Percentiles rank a stretch among this genome's conserved stretches.
Evolutionary conservation across 1,140 invertebrate species (phyloP).

Genomic region (Delia radicum): DNA sequence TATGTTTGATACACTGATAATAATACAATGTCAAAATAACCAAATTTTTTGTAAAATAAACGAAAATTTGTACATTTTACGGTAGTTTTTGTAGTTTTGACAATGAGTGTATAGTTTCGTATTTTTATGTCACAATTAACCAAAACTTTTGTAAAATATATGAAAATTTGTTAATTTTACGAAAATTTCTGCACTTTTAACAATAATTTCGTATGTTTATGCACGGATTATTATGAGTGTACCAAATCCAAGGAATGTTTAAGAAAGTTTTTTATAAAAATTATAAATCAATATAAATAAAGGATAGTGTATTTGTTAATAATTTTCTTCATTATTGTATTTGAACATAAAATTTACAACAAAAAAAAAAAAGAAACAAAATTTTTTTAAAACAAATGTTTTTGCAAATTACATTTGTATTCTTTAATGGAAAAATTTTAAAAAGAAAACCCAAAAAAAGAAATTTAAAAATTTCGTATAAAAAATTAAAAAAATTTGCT

Average conservation of each 20-base stretch:
- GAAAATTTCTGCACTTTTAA: too few relatives aligned
- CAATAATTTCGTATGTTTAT: too few relatives aligned
- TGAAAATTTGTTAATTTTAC: too few relatives aligned
- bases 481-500: not conserved
- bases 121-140: too few relatives aligned
- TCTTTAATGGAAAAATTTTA: not conserved
- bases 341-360: not conserved
- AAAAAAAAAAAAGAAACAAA: not conserved
- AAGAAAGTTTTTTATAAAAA: too few relatives aligned
- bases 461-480: not conserved
- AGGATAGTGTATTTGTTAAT: not conserved
- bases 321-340: constrained; percentile 15
- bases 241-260: too few relatives aligned
- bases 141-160: not conserved
- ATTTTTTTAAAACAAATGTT: not conserved
- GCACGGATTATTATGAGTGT: too few relatives aligned
- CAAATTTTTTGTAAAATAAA: not conserved
- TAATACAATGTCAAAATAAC: too few relatives aligned
- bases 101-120: too few relatives aligned
- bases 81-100: too few relatives aligned
- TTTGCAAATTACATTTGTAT: not conserved
- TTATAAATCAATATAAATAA: not conserved
- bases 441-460: not conserved
- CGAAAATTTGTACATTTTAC: too few relatives aligned
- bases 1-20: too few relatives aligned